Evolutionary conservation across 2,797 vertebrate genomes (phyloP).

Genomic region (Rhabdomys pumilio): DNA sequence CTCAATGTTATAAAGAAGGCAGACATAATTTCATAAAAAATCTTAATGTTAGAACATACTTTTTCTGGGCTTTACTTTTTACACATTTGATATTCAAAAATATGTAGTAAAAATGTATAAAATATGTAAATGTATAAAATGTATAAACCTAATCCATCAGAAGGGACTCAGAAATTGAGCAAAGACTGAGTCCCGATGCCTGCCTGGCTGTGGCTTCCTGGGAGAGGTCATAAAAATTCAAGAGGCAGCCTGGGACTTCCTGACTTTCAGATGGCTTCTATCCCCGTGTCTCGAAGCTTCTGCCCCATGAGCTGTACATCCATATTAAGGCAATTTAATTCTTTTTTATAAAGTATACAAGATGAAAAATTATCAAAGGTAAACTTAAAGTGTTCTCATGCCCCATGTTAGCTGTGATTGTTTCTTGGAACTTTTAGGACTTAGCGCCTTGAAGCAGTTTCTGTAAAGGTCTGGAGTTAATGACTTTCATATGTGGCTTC

Average conservation of each 20-base stretch:
- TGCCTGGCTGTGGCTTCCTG: background rate
- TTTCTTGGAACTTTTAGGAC: constrained; percentile 11
- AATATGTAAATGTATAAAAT: background rate
- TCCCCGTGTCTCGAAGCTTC: background rate
- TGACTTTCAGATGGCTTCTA: background rate
- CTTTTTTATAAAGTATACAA: background rate
- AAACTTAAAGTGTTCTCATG: constrained; percentile 27
- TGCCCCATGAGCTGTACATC: background rate
- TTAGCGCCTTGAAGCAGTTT: background rate
- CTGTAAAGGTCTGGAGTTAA: background rate
- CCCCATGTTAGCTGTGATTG: background rate
- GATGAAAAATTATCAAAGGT: background rate
- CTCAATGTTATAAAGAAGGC: background rate
- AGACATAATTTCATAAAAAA: background rate
- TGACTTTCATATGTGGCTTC: background rate
- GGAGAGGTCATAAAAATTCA: background rate
- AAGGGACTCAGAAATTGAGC: background rate
- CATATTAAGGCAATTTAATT: background rate
- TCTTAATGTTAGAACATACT: background rate
- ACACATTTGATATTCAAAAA: background rate
- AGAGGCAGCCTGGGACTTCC: background rate
- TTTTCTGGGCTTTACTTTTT: constrained; percentile 51
- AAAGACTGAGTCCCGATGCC: background rate
- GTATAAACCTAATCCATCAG: background rate
- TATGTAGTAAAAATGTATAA: background rate